Percentiles rank a stretch among this genome's conserved stretches.
Conservation (phyloP, 2,888 invertebrate species). For the Adelphocoris suturalis region DNA sequence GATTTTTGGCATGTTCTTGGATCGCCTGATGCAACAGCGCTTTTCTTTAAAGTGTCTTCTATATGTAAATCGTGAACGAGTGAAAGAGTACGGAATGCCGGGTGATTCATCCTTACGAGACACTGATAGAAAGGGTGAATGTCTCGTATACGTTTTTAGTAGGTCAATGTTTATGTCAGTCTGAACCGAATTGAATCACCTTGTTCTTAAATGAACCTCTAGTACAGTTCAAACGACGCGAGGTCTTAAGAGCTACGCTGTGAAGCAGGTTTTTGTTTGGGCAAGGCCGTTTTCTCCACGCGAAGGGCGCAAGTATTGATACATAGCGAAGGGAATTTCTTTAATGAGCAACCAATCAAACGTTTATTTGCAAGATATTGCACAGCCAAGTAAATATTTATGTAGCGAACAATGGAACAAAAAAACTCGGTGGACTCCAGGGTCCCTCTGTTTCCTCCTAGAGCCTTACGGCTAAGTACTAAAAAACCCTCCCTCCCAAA, state of each 20-base stretch:
- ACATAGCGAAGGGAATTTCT: too few relatives aligned
- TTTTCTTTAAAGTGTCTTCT: not conserved
- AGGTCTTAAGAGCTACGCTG: not conserved
- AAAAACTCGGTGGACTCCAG: too few relatives aligned
- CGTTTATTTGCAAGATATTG: too few relatives aligned
- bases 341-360: too few relatives aligned
- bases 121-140: not conserved
- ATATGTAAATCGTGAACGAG: not conserved
- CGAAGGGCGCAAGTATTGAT: not conserved
- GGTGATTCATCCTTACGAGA: not conserved
- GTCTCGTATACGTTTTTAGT: conserved; percentile 13
- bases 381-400: too few relatives aligned
- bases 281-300: conserved; percentile 21
- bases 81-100: not conserved
- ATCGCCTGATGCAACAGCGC: too few relatives aligned
- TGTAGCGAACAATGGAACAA: too few relatives aligned
- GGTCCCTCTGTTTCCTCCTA: too few relatives aligned
- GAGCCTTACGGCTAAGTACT: too few relatives aligned
- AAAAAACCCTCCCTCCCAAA: too few relatives aligned
- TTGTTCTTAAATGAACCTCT: not conserved
- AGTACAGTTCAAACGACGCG: not conserved
- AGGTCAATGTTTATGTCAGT: conserved; percentile 15
- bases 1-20: too few relatives aligned
- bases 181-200: not conserved
- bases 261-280: conserved; percentile 1